These are phyloP conservation scores for Pantelozetes paolii DNA, from an alignment of 2,888 invertebrate species.

Conservation along the genomic window DNA sequence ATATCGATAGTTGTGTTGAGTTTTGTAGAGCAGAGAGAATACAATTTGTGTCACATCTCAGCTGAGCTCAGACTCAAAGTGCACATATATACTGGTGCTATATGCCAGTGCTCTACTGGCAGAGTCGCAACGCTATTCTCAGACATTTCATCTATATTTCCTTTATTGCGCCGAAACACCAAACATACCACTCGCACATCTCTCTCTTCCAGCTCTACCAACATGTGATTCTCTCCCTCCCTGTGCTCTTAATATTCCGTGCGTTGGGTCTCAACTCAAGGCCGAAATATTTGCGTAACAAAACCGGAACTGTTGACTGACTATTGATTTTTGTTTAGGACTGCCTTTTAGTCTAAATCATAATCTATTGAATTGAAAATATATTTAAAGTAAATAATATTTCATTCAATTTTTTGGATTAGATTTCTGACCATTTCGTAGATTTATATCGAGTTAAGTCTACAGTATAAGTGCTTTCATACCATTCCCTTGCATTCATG, in stretches of 20 bases:
- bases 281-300: conserved; percentile 22
- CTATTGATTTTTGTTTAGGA: conserved; percentile 29
- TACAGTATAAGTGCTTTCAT: not conserved
- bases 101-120: conserved; percentile 1
- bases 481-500: too few species aligned
- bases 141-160: not conserved
- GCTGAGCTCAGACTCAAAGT: conserved; percentile 11
- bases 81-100: conserved; percentile 12
- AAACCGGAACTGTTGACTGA: conserved; percentile 29
- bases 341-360: not conserved
- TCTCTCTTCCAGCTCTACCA: not conserved
- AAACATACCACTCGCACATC: not conserved
- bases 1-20: not conserved
- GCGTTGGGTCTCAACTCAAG: conserved; percentile 18
- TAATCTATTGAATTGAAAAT: not conserved
- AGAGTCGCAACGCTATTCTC: not conserved
- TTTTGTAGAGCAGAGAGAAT: not conserved
- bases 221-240: not conserved
- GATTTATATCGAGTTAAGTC: not conserved
- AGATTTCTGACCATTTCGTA: not conserved
- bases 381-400: too few species aligned
- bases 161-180: conserved; percentile 32
- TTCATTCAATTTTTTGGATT: too few species aligned
- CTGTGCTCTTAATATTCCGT: not conserved
- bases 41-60: conserved; percentile 26